phyloP scores from a whole-genome alignment of 1,140 invertebrate genomes.

The Pogonognathellus flavescens region DNA sequence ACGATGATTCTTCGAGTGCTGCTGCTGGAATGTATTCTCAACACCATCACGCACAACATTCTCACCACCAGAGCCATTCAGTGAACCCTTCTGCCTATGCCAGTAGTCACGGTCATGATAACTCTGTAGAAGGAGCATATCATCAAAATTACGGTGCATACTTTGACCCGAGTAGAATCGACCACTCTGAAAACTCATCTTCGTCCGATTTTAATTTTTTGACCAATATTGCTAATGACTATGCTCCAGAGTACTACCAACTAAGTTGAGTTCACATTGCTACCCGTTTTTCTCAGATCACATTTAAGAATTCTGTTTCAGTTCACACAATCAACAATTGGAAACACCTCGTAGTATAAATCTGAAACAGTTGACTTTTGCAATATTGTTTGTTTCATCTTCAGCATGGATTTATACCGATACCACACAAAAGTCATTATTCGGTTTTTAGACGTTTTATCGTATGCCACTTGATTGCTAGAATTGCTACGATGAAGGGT shows the following conservation, averaged over 20 bases:
- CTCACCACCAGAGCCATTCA: constrained; percentile 55
- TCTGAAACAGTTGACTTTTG: too few relatives aligned
- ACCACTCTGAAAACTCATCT: constrained; percentile 77
- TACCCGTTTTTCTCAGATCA: too few relatives aligned
- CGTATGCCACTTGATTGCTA: too few relatives aligned
- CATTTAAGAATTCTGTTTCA: too few relatives aligned
- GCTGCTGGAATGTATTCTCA: constrained; percentile 12
- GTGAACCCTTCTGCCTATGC: constrained; percentile 10
- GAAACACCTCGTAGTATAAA: too few relatives aligned
- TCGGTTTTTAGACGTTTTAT: too few relatives aligned
- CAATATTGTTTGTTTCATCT: too few relatives aligned
- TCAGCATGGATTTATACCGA: too few relatives aligned
- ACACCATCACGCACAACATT: constrained; percentile 51
- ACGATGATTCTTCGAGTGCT: constrained; percentile 43
- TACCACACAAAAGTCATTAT: too few relatives aligned
- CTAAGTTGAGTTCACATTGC: constrained; percentile 73
- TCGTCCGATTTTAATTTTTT: constrained; percentile 93
- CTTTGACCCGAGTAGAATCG: constrained; percentile 41
- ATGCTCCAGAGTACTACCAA: constrained; percentile 91
- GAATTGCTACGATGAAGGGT: too few relatives aligned
- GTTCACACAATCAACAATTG: too few relatives aligned
- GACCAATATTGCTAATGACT: constrained; percentile 90
- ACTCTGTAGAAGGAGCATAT: constrained; percentile 16
- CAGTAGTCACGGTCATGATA: constrained; percentile 1
- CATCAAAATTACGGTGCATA: constrained; percentile 57